Evolutionary conservation across 2,797 vertebrate genomes (phyloP).

Genomic region (Semotilus atromaculatus): DNA sequence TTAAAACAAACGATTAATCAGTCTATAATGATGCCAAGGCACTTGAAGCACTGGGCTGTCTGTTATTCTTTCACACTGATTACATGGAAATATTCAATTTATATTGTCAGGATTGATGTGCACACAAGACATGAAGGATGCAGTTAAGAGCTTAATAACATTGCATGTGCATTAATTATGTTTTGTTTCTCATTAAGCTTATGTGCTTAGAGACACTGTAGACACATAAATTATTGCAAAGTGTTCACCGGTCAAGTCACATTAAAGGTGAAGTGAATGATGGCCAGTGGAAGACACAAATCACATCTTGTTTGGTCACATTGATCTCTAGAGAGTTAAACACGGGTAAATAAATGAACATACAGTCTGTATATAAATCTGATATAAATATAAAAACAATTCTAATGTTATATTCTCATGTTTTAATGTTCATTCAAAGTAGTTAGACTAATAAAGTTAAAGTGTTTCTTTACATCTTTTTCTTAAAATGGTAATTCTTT

Average conservation of each 20-base stretch:
- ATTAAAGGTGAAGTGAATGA: constrained; percentile 4
- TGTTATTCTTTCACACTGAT: neutral
- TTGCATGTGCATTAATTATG: neutral
- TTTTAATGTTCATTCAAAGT: neutral
- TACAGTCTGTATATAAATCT: neutral
- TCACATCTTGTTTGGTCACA: neutral
- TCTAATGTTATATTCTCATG: neutral
- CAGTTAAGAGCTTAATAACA: neutral
- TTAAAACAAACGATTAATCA: constrained; percentile 7
- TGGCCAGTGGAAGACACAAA: neutral
- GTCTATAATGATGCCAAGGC: neutral
- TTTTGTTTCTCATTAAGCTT: neutral
- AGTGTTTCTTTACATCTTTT: neutral
- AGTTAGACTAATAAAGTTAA: neutral
- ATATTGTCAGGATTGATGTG: neutral
- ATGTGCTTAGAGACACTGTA: neutral
- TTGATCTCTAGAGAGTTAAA: neutral
- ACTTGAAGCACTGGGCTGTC: neutral
- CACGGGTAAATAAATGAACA: neutral
- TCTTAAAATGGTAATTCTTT: neutral
- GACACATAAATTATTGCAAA: neutral
- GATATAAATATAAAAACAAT: neutral
- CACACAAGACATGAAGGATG: neutral
- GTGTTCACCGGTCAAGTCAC: neutral
- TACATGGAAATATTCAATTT: constrained; percentile 1